These are phyloP conservation scores for Ectropis crepuscularia DNA, from an alignment of 2,888 invertebrate genomes.

Conservation along the genomic window DNA sequence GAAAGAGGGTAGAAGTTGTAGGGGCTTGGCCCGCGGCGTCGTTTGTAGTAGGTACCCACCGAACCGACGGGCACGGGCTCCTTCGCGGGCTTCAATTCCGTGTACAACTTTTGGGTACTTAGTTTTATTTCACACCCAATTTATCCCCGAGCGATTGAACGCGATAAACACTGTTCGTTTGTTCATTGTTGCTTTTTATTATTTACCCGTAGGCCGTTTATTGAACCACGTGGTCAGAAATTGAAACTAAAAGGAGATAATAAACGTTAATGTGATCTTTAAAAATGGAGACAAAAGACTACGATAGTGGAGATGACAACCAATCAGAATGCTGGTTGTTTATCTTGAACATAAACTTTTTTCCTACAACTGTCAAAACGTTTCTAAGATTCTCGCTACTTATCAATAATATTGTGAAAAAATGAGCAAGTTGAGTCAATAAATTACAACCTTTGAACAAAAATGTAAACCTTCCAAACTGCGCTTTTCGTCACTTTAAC, in stretches of 20 bases:
- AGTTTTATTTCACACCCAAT: conserved; percentile 75
- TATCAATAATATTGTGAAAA: too few species aligned
- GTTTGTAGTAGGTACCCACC: conserved; percentile 41
- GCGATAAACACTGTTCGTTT: conserved; percentile 57
- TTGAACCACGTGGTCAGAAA: conserved; percentile 2
- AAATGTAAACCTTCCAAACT: too few species aligned
- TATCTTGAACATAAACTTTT: too few species aligned
- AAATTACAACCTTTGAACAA: too few species aligned
- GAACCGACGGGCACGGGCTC: conserved; percentile 39
- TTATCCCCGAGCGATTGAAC: conserved; percentile 60
- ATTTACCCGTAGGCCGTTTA: conserved; percentile 45
- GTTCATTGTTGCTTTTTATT: conserved; percentile 54
- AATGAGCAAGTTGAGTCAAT: too few species aligned
- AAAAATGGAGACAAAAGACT: background rate
- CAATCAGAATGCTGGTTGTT: too few species aligned
- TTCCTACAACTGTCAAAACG: too few species aligned
- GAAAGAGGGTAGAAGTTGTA: conserved; percentile 61
- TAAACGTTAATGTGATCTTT: background rate
- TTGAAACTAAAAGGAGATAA: too few species aligned
- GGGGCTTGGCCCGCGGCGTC: conserved; percentile 41
- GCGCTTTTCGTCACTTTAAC: too few species aligned
- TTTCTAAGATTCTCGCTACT: too few species aligned
- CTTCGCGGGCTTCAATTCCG: conserved; percentile 52
- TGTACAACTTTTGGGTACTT: conserved; percentile 68
- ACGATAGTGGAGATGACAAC: too few species aligned